These are phyloP conservation scores for Neotoma lepida DNA, from an alignment of 2,113 vertebrate species.

Conservation along the genomic window DNA sequence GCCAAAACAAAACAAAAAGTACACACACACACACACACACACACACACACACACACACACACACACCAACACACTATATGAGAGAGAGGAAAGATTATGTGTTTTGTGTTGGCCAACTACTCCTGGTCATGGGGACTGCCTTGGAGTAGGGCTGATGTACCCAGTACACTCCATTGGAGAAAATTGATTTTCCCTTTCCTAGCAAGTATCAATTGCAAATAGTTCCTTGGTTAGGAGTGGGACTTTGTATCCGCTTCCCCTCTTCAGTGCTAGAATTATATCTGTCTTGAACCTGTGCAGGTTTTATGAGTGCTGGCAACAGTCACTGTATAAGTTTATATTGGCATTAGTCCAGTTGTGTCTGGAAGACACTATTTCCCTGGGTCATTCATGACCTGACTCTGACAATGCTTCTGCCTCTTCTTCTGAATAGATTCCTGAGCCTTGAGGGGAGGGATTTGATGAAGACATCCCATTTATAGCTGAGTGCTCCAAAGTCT, in stretches of 20 bases:
- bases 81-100: not conserved
- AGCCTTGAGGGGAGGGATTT: not conserved
- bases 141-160: not conserved
- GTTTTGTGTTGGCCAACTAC: not conserved
- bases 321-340: not conserved
- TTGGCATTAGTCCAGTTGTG: not conserved
- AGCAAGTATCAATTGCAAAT: not conserved
- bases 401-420: not conserved
- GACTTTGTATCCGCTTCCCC: not conserved
- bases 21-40: too few relatives aligned
- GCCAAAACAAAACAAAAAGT: not conserved
- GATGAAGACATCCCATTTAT: not conserved
- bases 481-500: not conserved
- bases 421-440: not conserved
- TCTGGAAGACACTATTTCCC: not conserved
- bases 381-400: not conserved
- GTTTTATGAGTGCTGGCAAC: not conserved
- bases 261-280: not conserved
- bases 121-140: not conserved
- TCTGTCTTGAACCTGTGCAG: not conserved
- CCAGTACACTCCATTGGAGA: not conserved
- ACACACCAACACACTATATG: too few relatives aligned
- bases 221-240: not conserved
- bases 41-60: too few relatives aligned
- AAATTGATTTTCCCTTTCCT: not conserved